Evolutionary conservation across 2,888 invertebrate genomes (phyloP), one percentile per base, ranked within the genome.

Genomic region (Drosophila fungiperda): DNA sequence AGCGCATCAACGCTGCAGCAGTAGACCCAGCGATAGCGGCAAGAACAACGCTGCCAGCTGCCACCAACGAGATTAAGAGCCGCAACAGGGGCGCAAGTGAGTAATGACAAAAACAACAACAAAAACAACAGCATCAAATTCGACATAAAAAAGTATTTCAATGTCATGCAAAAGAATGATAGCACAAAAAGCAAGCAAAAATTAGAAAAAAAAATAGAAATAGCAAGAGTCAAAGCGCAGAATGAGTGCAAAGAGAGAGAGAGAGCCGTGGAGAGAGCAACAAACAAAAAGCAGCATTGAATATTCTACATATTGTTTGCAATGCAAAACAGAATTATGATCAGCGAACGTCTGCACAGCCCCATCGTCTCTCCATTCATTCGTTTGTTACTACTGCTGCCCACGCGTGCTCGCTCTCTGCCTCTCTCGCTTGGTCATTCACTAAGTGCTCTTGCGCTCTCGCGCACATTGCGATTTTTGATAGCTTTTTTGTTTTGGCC

Each of bases 131-230:
- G n/a, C 69, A n/a, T 53, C 26, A 45, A 50, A 42, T 32, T 15
- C 33, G 55, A 33, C 45, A 66, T 42, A 33, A 54, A 59, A 76
- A 66, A 60, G 52, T 76, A 75, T 80, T 78, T 78, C 81, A 78
- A 78, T 78, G 78, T 78, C 78, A 78, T 59, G 81, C 68, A n/a
- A 81, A 73, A 80, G 59, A 72, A 80, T 45, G 63, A 80, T 63
- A 76, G 66, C 55, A 40, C 48, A 68, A 59, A 64, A 55, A 38
- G 48, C n/a, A 48, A 38, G 52, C 29, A 49, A 29, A 49, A 36
- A 29, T 29, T 29, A 29, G 29, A 26, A 26, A 38, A 36, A 23
- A 23, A 58, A 32, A 32, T 5, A 36, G 60, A 62, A 75, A 79
- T 49, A 29, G 76, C 64, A 70, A 50, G 48, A 74, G 65, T 49